These are phyloP conservation scores for Apamea sordens DNA, from an alignment of 2,888 invertebrate species.

Conservation along the genomic window DNA sequence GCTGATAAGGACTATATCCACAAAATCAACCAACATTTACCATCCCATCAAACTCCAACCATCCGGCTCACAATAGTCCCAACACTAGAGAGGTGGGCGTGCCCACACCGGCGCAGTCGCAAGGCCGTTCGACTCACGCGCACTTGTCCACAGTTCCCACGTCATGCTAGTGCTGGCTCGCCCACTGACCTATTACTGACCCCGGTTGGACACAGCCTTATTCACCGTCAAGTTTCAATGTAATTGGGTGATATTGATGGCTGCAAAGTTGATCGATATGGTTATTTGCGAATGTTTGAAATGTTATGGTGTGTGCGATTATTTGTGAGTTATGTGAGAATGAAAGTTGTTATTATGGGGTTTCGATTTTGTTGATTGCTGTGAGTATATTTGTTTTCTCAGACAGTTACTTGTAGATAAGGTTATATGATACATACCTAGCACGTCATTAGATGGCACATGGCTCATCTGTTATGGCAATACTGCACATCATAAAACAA, in stretches of 20 bases:
- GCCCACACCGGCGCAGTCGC: slow-evolving; percentile 52
- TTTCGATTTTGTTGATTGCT: background rate
- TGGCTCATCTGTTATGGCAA: background rate
- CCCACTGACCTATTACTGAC: slow-evolving; percentile 66
- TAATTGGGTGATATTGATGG: slow-evolving; percentile 58
- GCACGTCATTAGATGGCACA: background rate
- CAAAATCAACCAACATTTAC: background rate
- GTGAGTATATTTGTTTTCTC: background rate
- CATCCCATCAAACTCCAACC: background rate
- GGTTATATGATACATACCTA: background rate
- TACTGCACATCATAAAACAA: background rate
- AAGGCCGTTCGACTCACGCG: slow-evolving; percentile 69
- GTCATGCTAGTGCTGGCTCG: slow-evolving; percentile 57
- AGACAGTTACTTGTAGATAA: background rate
- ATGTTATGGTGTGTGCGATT: slow-evolving; percentile 32
- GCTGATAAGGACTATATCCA: too few relatives aligned
- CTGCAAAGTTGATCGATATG: slow-evolving; percentile 35
- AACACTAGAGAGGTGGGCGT: slow-evolving; percentile 64
- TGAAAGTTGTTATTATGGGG: slow-evolving; percentile 30
- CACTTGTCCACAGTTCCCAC: slow-evolving; percentile 69
- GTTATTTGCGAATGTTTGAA: slow-evolving; percentile 37
- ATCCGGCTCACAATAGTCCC: slow-evolving; percentile 6
- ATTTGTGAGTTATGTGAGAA: slow-evolving; percentile 26
- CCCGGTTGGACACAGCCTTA: slow-evolving; percentile 55
- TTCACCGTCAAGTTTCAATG: slow-evolving; percentile 13